phyloP scores from a whole-genome alignment of 1,140 invertebrate species.

The Drosophila teissieri region DNA sequence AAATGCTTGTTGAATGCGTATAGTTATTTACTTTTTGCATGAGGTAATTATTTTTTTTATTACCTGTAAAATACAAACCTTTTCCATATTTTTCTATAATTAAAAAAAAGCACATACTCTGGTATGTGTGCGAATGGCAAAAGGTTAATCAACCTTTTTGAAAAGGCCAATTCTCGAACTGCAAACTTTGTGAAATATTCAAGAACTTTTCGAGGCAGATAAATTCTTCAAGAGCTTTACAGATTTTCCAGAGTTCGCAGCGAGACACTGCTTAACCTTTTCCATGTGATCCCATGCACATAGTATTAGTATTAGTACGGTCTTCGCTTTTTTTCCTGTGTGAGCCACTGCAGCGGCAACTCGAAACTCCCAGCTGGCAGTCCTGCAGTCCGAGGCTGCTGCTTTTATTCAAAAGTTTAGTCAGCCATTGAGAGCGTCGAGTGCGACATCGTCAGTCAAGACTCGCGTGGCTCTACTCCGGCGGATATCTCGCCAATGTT shows the following conservation, averaged over 20 bases:
- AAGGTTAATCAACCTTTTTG: too few relatives aligned
- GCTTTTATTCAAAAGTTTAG: conserved; percentile 81
- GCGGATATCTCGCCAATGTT: conserved; percentile 75
- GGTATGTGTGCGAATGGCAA: too few relatives aligned
- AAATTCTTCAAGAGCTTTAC: not conserved
- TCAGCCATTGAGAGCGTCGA: conserved; percentile 73
- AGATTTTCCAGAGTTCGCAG: not conserved
- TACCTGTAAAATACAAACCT: too few relatives aligned
- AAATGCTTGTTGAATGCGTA: too few relatives aligned
- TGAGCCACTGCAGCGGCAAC: conserved; percentile 47
- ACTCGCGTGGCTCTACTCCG: conserved; percentile 54
- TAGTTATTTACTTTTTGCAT: too few relatives aligned
- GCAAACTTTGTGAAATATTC: not conserved
- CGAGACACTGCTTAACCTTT: not conserved
- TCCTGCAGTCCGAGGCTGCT: conserved; percentile 35
- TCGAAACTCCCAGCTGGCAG: conserved; percentile 34
- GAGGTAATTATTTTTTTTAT: too few relatives aligned
- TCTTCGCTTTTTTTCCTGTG: conserved; percentile 18
- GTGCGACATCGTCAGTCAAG: conserved; percentile 71
- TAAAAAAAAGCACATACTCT: too few relatives aligned
- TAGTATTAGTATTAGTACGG: conserved; percentile 11
- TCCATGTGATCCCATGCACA: conserved; percentile 1
- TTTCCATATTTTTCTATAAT: too few relatives aligned
- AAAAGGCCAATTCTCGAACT: not conserved
- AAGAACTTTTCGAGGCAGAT: not conserved